phyloP scores from a whole-genome alignment of 1,140 invertebrate species.

The Papilio helenus region DNA sequence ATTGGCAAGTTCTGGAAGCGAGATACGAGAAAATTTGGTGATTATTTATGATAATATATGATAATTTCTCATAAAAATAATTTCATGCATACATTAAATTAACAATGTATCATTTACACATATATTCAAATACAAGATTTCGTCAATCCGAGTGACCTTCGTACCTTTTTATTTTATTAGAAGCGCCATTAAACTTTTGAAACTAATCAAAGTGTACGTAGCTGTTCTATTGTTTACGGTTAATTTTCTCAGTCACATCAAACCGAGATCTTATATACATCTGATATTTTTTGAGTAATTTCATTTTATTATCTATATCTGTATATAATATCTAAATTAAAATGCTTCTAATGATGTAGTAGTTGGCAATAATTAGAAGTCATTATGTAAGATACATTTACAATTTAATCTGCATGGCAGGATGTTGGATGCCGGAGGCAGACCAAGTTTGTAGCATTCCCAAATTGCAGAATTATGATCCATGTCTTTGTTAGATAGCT shows the following conservation, averaged over 20 bases:
- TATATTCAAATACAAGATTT: slow-evolving; percentile 17
- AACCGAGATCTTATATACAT: not conserved
- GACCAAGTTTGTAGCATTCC: too few species aligned
- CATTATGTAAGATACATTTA: too few species aligned
- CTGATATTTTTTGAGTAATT: too few species aligned
- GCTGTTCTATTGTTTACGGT: not conserved
- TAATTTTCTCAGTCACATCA: not conserved
- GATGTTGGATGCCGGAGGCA: too few species aligned
- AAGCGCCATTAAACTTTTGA: not conserved
- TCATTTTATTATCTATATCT: too few species aligned
- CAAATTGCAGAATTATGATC: too few species aligned
- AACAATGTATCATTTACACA: slow-evolving; percentile 20
- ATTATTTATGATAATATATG: slow-evolving; percentile 41
- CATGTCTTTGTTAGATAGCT: too few species aligned
- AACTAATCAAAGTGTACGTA: not conserved
- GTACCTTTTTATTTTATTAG: slow-evolving; percentile 42
- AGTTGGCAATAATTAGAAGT: too few species aligned
- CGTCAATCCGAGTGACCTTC: slow-evolving; percentile 44
- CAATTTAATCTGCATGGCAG: too few species aligned
- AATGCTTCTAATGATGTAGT: too few species aligned
- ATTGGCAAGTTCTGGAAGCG: slow-evolving; percentile 54
- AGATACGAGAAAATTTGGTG: slow-evolving; percentile 77
- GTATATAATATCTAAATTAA: too few species aligned
- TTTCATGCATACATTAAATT: slow-evolving; percentile 2
- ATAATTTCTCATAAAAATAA: slow-evolving; percentile 4